These are phyloP conservation scores for Drosophila helvetica DNA, from an alignment of 2,888 invertebrate genomes.

Conservation along the genomic window DNA sequence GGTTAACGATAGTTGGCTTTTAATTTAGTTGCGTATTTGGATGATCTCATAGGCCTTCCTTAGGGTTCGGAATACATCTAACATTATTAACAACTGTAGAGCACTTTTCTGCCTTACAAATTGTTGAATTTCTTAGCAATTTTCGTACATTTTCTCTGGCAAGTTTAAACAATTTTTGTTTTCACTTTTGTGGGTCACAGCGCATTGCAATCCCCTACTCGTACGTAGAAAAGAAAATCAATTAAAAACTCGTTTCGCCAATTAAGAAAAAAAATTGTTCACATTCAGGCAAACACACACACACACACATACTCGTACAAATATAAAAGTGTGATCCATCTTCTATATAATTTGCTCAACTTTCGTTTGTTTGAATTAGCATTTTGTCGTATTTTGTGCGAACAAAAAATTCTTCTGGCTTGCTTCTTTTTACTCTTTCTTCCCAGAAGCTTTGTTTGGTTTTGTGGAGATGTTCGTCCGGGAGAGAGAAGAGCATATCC, in stretches of 20 bases:
- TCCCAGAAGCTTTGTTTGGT: fast-evolving
- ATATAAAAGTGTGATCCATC: constrained; percentile 9
- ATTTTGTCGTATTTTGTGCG: constrained; percentile 42
- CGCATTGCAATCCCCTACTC: constrained; percentile 20
- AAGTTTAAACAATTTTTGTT: constrained; percentile 14
- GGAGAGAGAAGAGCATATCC: not conserved
- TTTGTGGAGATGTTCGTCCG: not conserved
- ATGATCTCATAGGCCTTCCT: not conserved
- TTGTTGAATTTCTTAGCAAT: not conserved
- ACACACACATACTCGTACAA: not conserved
- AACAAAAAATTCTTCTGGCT: constrained; percentile 24
- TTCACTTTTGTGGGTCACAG: constrained; percentile 45
- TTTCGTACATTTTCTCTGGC: not conserved
- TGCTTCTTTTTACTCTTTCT: constrained; percentile 1
- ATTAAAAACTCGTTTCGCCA: constrained; percentile 52
- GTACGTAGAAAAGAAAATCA: constrained; percentile 36
- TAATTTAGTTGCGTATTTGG: not conserved
- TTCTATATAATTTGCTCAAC: constrained; percentile 29
- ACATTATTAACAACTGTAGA: too few species aligned
- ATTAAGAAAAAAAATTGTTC: constrained; percentile 14
- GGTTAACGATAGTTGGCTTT: constrained; percentile 1
- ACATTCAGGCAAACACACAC: not conserved
- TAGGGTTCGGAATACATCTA: too few species aligned
- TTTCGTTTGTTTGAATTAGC: constrained; percentile 26
- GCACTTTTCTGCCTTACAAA: not conserved